A percentile compares a stretch with the other conserved stretches of the same genome.
Conservation (phyloP, 2,113 vertebrate genomes). For the Ctenodactylus gundi region DNA sequence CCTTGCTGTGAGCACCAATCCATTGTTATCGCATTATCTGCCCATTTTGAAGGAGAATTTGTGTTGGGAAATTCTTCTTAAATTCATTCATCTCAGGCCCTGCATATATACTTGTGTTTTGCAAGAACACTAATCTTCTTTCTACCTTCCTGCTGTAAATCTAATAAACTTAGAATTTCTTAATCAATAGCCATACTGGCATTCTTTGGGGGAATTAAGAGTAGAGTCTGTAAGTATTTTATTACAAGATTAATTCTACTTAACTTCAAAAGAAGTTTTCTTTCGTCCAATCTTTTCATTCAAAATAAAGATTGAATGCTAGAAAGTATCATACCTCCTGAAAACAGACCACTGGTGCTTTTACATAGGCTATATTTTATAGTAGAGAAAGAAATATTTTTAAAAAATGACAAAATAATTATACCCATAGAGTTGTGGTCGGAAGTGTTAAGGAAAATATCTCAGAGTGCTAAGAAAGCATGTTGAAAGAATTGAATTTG, state of each 20-base stretch:
- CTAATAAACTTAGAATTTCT: not conserved
- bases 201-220: not conserved
- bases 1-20: not conserved
- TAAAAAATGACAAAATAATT: not conserved
- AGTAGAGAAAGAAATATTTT: not conserved
- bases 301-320: not conserved
- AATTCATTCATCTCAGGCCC: not conserved
- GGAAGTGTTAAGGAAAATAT: not conserved
- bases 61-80: not conserved
- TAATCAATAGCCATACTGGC: not conserved
- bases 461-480: not conserved
- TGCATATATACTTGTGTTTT: not conserved
- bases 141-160: not conserved
- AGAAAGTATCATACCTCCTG: not conserved
- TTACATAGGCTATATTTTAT: not conserved
- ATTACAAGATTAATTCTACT: not conserved
- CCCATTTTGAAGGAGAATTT: not conserved
- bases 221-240: not conserved
- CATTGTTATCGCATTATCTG: not conserved
- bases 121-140: not conserved
- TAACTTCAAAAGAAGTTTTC: not conserved
- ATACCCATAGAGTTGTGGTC: not conserved
- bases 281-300: not conserved
- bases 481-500: not conserved
- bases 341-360: not conserved